Conservation (phyloP, 2,113 vertebrate genomes). For the Hippoglossus stenolepis region DNA sequence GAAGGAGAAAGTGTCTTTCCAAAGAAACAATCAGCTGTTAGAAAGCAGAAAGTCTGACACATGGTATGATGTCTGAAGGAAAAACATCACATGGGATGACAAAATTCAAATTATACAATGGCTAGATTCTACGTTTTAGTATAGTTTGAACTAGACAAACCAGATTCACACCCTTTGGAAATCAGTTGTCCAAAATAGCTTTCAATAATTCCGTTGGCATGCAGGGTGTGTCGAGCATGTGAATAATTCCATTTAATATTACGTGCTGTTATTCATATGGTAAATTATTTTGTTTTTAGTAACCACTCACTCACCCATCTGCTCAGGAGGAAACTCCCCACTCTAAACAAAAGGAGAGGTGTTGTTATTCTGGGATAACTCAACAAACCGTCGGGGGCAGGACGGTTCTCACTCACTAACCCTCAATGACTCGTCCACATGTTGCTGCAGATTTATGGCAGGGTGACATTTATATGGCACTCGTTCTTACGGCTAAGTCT, state of each 20-base stretch:
- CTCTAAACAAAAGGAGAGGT: conserved; percentile 1
- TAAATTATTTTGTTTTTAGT: background rate
- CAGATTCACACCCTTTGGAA: background rate
- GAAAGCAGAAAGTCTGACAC: no score
- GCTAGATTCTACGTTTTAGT: background rate
- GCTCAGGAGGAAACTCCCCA: background rate
- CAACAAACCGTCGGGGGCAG: conserved; percentile 11
- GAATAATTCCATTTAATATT: background rate
- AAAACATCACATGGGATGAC: no score
- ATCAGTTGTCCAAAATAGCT: no score
- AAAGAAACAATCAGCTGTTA: no score
- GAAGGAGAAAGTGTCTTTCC: no score
- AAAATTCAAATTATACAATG: background rate
- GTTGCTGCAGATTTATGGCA: background rate
- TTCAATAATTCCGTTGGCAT: background rate
- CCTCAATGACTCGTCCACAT: conserved; percentile 7
- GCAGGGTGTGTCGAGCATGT: background rate
- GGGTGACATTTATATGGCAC: background rate
- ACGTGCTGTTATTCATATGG: background rate
- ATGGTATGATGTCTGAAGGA: no score
- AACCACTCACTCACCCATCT: background rate
- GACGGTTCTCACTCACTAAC: background rate
- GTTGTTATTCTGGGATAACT: background rate
- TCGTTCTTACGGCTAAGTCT: background rate
- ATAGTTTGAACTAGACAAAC: background rate